A percentile compares a stretch with the other conserved stretches of the same genome.
These are phyloP conservation scores for Selenia dentaria DNA, from an alignment of 2,888 invertebrate species.

Conservation along the genomic window DNA sequence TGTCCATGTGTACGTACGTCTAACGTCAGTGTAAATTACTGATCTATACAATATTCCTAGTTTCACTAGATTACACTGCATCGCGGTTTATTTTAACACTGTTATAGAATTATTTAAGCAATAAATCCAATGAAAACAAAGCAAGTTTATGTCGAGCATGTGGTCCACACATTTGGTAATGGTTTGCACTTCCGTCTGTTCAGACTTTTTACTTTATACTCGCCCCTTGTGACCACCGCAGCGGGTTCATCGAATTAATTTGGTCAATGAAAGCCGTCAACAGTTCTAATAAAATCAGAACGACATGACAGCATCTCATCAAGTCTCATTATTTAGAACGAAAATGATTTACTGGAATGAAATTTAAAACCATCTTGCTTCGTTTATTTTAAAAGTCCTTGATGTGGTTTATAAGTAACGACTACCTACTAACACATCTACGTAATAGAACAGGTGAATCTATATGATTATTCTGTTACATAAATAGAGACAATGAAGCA, in stretches of 20 bases:
- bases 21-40: too few relatives aligned
- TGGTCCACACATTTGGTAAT: constrained; percentile 71
- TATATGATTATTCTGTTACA: too few relatives aligned
- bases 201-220: constrained; percentile 62
- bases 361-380: background rate
- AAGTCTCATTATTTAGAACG: background rate
- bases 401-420: too few relatives aligned
- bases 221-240: constrained; percentile 42
- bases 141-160: constrained; percentile 42
- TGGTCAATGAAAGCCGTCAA: constrained; percentile 40
- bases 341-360: background rate
- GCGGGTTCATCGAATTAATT: constrained; percentile 73
- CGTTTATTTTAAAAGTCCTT: too few relatives aligned
- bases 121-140: constrained; percentile 36
- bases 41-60: background rate
- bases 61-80: background rate
- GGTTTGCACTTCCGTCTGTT: constrained; percentile 70
- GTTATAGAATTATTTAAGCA: too few relatives aligned
- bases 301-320: background rate
- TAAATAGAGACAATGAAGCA: too few relatives aligned
- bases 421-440: too few relatives aligned
- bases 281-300: constrained; percentile 11
- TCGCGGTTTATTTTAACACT: too few relatives aligned
- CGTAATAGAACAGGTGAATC: too few relatives aligned
- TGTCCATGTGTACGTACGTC: too few relatives aligned